Conservation (phyloP, 2,888 invertebrate genomes). For the Lamproptera curius region DNA sequence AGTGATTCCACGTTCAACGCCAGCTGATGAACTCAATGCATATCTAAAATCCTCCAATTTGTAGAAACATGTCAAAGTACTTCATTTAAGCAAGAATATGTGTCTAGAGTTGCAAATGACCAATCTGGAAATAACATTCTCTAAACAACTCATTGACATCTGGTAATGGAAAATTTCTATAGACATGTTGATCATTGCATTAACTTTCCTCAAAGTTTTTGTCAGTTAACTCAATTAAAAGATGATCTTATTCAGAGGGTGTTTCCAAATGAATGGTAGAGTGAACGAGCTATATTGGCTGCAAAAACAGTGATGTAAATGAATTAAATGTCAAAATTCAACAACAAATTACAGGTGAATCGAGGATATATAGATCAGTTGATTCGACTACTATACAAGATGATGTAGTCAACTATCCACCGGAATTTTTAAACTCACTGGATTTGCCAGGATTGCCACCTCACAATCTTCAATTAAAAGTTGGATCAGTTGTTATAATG, state of each 20-base stretch:
- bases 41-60: constrained; percentile 30
- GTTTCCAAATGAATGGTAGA: constrained; percentile 15
- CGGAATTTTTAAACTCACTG: constrained; percentile 27
- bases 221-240: constrained; percentile 23
- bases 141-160: constrained; percentile 26
- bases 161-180: constrained; percentile 25
- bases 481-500: no score
- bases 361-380: constrained; percentile 19
- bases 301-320: constrained; percentile 21
- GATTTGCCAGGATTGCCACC: constrained; percentile 27
- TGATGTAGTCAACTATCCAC: constrained; percentile 13
- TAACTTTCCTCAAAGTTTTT: constrained; percentile 26
- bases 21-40: constrained; percentile 30
- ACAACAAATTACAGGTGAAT: constrained; percentile 18
- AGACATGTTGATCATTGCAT: constrained; percentile 23
- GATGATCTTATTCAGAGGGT: constrained; percentile 24
- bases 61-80: constrained; percentile 28
- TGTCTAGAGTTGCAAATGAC: constrained; percentile 28
- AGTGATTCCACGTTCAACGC: constrained; percentile 27
- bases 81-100: constrained; percentile 24
- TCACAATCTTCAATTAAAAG: constrained; percentile 20
- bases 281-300: constrained; percentile 5
- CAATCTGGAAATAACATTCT: constrained; percentile 28
- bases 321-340: constrained; percentile 20
- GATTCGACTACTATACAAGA: constrained; percentile 22